Conservation (phyloP, 2,888 invertebrate genomes). For the Urechis unicinctus region DNA sequence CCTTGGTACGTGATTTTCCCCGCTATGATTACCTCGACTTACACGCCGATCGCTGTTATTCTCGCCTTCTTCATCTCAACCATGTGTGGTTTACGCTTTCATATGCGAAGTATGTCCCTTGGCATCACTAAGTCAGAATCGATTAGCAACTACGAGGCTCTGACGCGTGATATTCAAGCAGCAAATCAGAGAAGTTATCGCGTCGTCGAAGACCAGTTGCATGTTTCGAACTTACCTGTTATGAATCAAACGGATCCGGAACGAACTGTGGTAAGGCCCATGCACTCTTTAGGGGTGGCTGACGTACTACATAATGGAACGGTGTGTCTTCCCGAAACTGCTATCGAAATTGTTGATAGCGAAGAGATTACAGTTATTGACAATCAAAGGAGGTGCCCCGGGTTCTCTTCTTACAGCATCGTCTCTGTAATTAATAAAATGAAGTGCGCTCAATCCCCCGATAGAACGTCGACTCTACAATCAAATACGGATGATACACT, state of each 20-base stretch:
- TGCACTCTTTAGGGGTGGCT: neutral
- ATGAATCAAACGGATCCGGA: neutral
- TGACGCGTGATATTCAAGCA: neutral
- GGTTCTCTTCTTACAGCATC: too few relatives aligned
- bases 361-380: too few relatives aligned
- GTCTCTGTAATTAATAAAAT: conserved; percentile 6
- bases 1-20: conserved; percentile 14
- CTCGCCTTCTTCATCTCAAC: conserved; percentile 29
- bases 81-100: conserved; percentile 17
- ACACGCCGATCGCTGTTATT: conserved; percentile 28
- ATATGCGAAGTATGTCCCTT: conserved; percentile 10
- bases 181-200: neutral
- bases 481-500: neutral
- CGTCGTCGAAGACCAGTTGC: too few relatives aligned
- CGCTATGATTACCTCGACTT: conserved; percentile 21
- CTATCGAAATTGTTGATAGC: too few relatives aligned
- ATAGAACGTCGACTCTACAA: too few relatives aligned
- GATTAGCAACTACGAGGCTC: neutral
- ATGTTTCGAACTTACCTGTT: too few relatives aligned
- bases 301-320: conserved; percentile 1
- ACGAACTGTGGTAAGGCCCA: neutral
- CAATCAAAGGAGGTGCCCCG: too few relatives aligned
- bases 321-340: conserved; percentile 7
- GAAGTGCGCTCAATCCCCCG: conserved; percentile 11
- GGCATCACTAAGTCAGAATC: conserved; percentile 3